Conservation (phyloP, 2,888 invertebrate genomes). For the Serripes groenlandicus region DNA sequence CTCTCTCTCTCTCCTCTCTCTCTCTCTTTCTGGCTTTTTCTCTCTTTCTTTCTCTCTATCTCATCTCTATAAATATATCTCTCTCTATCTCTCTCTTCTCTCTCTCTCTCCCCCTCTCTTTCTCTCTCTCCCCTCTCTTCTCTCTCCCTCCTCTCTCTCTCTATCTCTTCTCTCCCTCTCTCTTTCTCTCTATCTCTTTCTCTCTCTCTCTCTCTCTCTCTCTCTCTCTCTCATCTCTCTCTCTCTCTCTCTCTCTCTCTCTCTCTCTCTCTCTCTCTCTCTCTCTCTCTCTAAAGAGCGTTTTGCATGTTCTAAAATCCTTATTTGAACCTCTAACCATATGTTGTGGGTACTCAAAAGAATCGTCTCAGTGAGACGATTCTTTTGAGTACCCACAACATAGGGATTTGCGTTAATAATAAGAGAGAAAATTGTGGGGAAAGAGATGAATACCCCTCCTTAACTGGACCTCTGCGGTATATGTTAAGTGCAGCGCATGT, state of each 20-base stretch:
- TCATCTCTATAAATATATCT: neutral
- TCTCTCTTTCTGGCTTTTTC: neutral
- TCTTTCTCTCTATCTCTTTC: neutral
- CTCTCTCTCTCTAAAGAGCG: neutral
- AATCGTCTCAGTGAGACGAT: neutral
- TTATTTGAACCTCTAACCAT: neutral
- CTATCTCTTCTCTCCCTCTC: neutral
- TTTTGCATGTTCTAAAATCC: no score
- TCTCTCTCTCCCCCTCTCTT: neutral
- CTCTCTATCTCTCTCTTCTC: neutral
- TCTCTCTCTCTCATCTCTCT: neutral
- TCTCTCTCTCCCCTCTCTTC: neutral
- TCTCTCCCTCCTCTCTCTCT: neutral
- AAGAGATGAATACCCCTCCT: no score
- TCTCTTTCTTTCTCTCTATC: neutral
- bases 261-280: neutral
- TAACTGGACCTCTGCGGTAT: no score
- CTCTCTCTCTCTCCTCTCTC: no score
- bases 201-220: neutral
- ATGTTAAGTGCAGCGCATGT: no score
- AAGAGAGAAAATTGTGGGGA: constrained; percentile 1
- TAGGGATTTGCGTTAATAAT: neutral
- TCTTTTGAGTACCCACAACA: neutral
- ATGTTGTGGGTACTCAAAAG: neutral
- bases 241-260: neutral